Evolutionary conservation across 2,113 vertebrate species (phyloP).

Genomic region (Electrona antarctica): DNA sequence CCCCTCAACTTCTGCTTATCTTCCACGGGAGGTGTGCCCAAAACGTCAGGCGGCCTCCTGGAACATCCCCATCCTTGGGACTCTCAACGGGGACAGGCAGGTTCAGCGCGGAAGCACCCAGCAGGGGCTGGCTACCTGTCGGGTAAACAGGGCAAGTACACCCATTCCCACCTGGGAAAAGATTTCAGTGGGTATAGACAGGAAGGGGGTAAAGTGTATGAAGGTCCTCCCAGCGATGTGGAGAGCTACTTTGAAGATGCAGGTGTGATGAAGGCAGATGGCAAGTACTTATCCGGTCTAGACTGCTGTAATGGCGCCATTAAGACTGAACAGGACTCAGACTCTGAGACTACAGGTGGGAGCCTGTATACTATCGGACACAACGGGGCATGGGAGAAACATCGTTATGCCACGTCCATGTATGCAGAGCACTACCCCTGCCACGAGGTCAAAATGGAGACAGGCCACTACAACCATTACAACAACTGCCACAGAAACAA

Average conservation of each 20-base stretch:
- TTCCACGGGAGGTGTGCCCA: constrained; percentile 53
- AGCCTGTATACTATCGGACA: constrained; percentile 49
- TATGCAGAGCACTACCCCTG: constrained; percentile 55
- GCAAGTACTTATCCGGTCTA: constrained; percentile 41
- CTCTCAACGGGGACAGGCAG: not conserved
- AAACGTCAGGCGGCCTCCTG: constrained; percentile 54
- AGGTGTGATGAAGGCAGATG: constrained; percentile 63
- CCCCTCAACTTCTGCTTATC: constrained; percentile 64
- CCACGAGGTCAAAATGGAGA: constrained; percentile 80
- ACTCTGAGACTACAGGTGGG: constrained; percentile 67
- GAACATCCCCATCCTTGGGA: not conserved
- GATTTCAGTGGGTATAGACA: constrained; percentile 62
- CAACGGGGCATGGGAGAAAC: constrained; percentile 67
- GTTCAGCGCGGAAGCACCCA: constrained; percentile 18
- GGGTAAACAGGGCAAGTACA: constrained; percentile 63
- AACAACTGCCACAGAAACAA: constrained; percentile 71
- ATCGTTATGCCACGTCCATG: constrained; percentile 46
- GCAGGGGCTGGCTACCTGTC: constrained; percentile 34
- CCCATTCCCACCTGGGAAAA: constrained; percentile 49
- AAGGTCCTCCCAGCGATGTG: constrained; percentile 36
- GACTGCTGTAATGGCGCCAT: constrained; percentile 69
- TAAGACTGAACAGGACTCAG: constrained; percentile 82
- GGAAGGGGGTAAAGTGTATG: constrained; percentile 38
- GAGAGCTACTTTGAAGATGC: constrained; percentile 59
- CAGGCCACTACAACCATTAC: constrained; percentile 52